Evolutionary conservation across 2,797 vertebrate genomes (phyloP).

Genomic region (Xenentodon cancila): DNA sequence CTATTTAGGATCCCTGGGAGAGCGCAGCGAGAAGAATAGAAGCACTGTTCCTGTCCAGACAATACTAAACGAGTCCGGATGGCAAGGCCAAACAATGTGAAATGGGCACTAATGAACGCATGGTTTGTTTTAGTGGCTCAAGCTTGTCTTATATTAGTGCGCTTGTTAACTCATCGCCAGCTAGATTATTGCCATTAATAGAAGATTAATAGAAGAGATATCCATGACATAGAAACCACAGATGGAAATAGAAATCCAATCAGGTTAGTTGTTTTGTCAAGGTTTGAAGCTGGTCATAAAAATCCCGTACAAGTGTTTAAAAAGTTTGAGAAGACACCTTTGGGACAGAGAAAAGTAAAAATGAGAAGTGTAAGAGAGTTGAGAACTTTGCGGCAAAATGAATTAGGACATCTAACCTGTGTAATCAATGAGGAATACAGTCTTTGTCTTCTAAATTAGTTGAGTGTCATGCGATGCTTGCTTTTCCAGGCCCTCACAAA

Average conservation of each 20-base stretch:
- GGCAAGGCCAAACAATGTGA: constrained; percentile 66
- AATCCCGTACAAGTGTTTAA: constrained; percentile 36
- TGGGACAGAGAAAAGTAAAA: not conserved
- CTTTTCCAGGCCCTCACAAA: constrained; percentile 27
- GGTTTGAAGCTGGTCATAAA: constrained; percentile 9
- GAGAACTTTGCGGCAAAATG: constrained; percentile 10
- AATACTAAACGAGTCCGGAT: constrained; percentile 62
- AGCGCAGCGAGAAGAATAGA: constrained; percentile 66
- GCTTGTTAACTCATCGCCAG: constrained; percentile 42
- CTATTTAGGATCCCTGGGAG: constrained; percentile 71
- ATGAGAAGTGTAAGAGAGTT: not conserved
- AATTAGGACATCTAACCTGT: constrained; percentile 14
- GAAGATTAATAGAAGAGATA: not conserved
- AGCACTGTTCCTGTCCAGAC: constrained; percentile 70
- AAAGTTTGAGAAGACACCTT: constrained; percentile 20
- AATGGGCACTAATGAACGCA: constrained; percentile 48
- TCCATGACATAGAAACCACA: constrained; percentile 44
- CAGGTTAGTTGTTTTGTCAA: constrained; percentile 36
- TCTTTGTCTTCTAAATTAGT: constrained; percentile 43
- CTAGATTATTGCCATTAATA: constrained; percentile 28
- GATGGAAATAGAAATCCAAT: constrained; percentile 5
- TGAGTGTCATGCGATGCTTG: constrained; percentile 33
- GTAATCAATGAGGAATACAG: constrained; percentile 32
- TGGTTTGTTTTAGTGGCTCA: constrained; percentile 51
- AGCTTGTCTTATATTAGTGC: constrained; percentile 51